Base-by-base conservation (phyloP, 2,113 vertebrate species). In the rabbit (Oryctolagus cuniculus) region DNA sequence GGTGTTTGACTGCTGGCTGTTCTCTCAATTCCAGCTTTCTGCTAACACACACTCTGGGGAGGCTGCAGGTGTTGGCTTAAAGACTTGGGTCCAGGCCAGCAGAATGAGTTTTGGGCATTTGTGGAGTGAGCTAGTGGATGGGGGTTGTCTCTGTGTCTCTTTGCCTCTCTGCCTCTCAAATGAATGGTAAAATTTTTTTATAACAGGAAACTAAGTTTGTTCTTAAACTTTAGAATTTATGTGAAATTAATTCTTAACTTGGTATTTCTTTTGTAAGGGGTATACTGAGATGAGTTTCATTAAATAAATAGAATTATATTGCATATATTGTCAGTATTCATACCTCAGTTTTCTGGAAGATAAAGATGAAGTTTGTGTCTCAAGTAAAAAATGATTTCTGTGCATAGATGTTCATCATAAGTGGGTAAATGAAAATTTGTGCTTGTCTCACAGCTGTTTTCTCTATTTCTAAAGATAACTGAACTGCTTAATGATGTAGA, bases 401-500 rank as follows among this genome's bases (percentile, higher is more conserved):
- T 85, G 34, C 49, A 51, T 31, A 80, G 74, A 49, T 81, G 73
- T 63, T 92, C 29, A 29, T 86, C 61, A 22, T n/a, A 80, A 64
- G 38, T 29, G 38, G 75, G 10, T 75, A 66, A 63, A 27, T 85
- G 29, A 72, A 38, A 67, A 87, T 80, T 2, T 1, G 1, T 24
- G 6, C 31, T 94, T 93, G 15, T 92, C 85, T 58, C 49, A 13
- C 58, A 44, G 53, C 10, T 7, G 22, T 77, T 73, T 70, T 66
- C 73, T 66, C 51, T 96, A 88, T 79, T 92, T 85, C 87, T 12
- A 1, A 97, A 99, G 99, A 99, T 99, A 97, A 99, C 99, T 0
- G 99, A 99, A 97, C 98, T 99, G 97, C 98, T 99, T 88, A 99
- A 98, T 5, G 99, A 99, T 0, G 99, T 99, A 6, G 99, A 99